These are phyloP conservation scores for Thaleichthys pacificus DNA, from an alignment of 2,797 vertebrate species.

Conservation along the genomic window DNA sequence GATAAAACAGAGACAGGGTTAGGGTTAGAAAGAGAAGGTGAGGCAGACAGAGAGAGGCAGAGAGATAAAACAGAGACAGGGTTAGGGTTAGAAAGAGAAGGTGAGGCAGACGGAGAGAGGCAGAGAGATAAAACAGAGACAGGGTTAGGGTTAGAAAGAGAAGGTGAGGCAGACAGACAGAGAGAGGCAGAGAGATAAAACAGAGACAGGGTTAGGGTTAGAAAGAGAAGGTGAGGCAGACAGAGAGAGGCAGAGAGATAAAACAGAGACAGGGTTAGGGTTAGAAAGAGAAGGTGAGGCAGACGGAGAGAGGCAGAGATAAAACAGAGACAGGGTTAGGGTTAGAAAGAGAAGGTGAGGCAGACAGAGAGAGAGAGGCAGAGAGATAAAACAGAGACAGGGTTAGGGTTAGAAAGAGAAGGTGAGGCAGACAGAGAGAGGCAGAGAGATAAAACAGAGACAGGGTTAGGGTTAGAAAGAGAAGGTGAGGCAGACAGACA, in stretches of 20 bases:
- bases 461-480: constrained; percentile 26
- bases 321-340: constrained; percentile 16
- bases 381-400: not conserved
- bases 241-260: constrained; percentile 9
- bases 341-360: constrained; percentile 31
- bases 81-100: constrained; percentile 30
- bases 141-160: constrained; percentile 28
- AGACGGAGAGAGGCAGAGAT: constrained; percentile 19
- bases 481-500: constrained; percentile 35
- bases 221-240: constrained; percentile 36
- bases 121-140: too few relatives aligned
- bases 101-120: constrained; percentile 26
- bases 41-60: constrained; percentile 19
- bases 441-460: too few relatives aligned
- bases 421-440: constrained; percentile 28
- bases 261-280: constrained; percentile 15
- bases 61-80: constrained; percentile 7
- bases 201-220: constrained; percentile 15
- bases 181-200: constrained; percentile 3
- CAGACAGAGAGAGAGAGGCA: constrained; percentile 24
- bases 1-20: constrained; percentile 15
- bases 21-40: constrained; percentile 31
- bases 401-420: constrained; percentile 31
- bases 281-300: constrained; percentile 31
- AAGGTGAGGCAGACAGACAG: constrained; percentile 35